Conservation (phyloP, 1,140 invertebrate species). For the Marisa cornuarietis region DNA sequence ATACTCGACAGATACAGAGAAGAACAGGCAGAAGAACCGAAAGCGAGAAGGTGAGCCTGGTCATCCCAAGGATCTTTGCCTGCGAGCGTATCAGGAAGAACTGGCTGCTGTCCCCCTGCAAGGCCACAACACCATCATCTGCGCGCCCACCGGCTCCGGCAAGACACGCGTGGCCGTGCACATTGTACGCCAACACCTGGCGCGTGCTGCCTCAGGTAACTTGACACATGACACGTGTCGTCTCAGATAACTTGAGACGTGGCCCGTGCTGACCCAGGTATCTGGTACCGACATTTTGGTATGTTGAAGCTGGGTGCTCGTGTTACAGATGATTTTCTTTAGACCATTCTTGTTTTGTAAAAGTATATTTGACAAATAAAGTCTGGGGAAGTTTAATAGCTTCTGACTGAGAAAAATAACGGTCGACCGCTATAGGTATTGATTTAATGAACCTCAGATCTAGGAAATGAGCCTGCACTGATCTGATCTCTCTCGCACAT, state of each 20-base stretch:
- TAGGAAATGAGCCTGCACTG: too few relatives aligned
- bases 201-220: not conserved
- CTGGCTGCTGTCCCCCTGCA: conserved; percentile 40
- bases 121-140: conserved; percentile 54
- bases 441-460: too few relatives aligned
- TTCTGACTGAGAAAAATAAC: too few relatives aligned
- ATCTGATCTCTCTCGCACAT: too few relatives aligned
- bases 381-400: too few relatives aligned
- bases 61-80: conserved; percentile 13
- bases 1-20: not conserved
- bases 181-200: conserved; percentile 47
- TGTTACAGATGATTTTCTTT: too few relatives aligned
- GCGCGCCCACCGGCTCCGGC: conserved; percentile 55
- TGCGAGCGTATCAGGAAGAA: conserved; percentile 55
- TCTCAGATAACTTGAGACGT: conserved; percentile 26
- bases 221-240: conserved; percentile 31
- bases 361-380: too few relatives aligned
- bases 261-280: not conserved
- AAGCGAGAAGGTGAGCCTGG: not conserved
- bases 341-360: too few relatives aligned
- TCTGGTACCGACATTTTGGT: too few relatives aligned
- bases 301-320: too few relatives aligned
- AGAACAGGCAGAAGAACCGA: not conserved
- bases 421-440: too few relatives aligned
- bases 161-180: conserved; percentile 56